Conservation (phyloP, 1,140 invertebrate genomes). For the Oryzaephilus surinamensis region DNA sequence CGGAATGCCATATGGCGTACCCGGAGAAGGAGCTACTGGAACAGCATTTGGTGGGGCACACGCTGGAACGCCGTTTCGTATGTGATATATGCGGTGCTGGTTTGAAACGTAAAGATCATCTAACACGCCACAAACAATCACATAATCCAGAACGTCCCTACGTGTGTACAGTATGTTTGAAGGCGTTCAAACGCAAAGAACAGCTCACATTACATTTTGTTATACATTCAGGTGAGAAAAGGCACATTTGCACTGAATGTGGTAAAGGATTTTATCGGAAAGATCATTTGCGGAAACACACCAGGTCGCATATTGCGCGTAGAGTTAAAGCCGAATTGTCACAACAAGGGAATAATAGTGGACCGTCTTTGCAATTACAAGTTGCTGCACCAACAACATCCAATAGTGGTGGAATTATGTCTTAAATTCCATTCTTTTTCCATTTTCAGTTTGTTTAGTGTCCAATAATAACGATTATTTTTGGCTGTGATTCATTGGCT, state of each 20-base stretch:
- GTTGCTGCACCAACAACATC: constrained; percentile 21
- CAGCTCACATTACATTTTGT: constrained; percentile 74
- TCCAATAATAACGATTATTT: too few species aligned
- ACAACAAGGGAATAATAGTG: constrained; percentile 36
- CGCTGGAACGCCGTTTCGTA: constrained; percentile 66
- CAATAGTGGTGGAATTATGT: constrained; percentile 14
- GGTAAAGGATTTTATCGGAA: constrained; percentile 72
- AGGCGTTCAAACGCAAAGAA: constrained; percentile 77
- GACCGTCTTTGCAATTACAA: constrained; percentile 21
- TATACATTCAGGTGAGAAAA: constrained; percentile 76
- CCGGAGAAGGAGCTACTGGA: constrained; percentile 70
- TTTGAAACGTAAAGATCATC: constrained; percentile 69
- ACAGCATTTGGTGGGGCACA: constrained; percentile 71
- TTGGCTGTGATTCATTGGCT: too few species aligned
- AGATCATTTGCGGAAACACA: constrained; percentile 70
- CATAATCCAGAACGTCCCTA: constrained; percentile 72
- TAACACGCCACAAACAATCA: constrained; percentile 70
- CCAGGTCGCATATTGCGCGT: constrained; percentile 67
- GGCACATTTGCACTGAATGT: constrained; percentile 75
- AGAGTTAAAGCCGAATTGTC: constrained; percentile 74
- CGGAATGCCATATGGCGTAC: constrained; percentile 78
- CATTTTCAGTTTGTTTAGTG: too few species aligned
- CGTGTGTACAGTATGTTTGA: constrained; percentile 71
- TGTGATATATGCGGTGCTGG: constrained; percentile 79
- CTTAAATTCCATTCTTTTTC: constrained; percentile 11